Evolutionary conservation across 2,113 vertebrate species (phyloP).

Genomic region (Tinamus guttatus): DNA sequence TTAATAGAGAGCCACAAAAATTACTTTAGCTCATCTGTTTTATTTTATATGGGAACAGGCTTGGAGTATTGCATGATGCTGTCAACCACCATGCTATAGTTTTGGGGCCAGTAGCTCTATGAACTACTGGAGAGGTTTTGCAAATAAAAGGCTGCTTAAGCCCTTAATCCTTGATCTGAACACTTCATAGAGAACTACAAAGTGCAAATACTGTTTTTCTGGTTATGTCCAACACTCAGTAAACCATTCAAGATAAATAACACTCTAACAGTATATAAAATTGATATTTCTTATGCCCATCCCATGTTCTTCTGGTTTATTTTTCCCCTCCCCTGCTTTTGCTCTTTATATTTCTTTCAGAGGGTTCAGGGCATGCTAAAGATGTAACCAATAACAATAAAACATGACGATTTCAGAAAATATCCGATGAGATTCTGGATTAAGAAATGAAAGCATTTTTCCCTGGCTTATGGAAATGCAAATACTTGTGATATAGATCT

Average conservation of each 20-base stretch:
- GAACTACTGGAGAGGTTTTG: not conserved
- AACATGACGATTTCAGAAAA: not conserved
- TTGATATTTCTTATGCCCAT: not conserved
- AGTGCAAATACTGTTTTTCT: not conserved
- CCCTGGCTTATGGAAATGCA: not conserved
- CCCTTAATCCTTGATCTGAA: not conserved
- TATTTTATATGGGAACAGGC: not conserved
- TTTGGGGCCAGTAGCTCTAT: not conserved
- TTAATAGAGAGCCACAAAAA: not conserved
- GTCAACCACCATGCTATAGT: not conserved
- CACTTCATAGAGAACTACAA: not conserved
- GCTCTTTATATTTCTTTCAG: not conserved
- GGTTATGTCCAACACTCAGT: not conserved
- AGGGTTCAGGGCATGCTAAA: not conserved
- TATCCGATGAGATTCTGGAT: not conserved
- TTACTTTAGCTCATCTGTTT: not conserved
- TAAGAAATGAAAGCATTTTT: not conserved
- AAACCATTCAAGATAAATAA: not conserved
- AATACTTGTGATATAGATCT: not conserved
- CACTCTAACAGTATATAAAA: not conserved
- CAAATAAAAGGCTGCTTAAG: not conserved
- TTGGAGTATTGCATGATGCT: not conserved
- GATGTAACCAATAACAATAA: not conserved
- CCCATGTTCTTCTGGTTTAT: not conserved
- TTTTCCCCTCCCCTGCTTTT: not conserved